These are phyloP conservation scores for Microplitis deprimator DNA, from an alignment of 2,888 invertebrate species.

Conservation along the genomic window DNA sequence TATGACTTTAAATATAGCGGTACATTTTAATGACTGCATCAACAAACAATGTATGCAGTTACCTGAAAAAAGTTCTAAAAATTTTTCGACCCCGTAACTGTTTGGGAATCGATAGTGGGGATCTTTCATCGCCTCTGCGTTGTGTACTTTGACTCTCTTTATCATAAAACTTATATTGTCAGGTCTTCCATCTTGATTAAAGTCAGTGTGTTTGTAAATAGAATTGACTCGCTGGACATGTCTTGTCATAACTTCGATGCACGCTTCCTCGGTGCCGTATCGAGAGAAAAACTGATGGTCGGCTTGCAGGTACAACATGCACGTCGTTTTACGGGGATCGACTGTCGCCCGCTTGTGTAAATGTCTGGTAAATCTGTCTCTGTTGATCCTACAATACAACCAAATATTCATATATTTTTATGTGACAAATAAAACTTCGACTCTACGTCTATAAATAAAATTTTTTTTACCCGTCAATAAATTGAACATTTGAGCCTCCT, in stretches of 20 bases:
- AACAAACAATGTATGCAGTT: constrained; percentile 43
- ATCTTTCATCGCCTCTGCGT: constrained; percentile 86
- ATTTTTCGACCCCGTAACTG: constrained; percentile 98
- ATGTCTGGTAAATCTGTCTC: constrained; percentile 62
- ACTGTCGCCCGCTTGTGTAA: constrained; percentile 77
- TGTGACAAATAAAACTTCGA: neutral
- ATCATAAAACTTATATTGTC: constrained; percentile 97
- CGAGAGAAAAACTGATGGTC: constrained; percentile 96
- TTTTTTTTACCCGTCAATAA: constrained; percentile 24
- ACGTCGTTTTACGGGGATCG: constrained; percentile 91
- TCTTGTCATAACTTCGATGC: constrained; percentile 94
- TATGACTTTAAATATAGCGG: constrained; percentile 38
- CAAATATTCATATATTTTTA: neutral
- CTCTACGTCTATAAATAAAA: neutral
- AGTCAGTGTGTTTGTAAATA: constrained; percentile 89
- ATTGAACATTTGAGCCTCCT: constrained; percentile 11
- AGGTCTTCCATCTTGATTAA: constrained; percentile 91
- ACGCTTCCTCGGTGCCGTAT: constrained; percentile 94
- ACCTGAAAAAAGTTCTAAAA: constrained; percentile 97
- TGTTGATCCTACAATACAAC: constrained; percentile 51
- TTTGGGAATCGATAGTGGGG: constrained; percentile 91
- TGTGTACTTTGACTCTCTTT: constrained; percentile 94
- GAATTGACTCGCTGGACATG: constrained; percentile 95
- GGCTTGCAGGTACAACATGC: constrained; percentile 95
- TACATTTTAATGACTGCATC: constrained; percentile 29